These are phyloP conservation scores for Pelusios castaneus DNA, from an alignment of 2,113 vertebrate genomes.

Conservation along the genomic window DNA sequence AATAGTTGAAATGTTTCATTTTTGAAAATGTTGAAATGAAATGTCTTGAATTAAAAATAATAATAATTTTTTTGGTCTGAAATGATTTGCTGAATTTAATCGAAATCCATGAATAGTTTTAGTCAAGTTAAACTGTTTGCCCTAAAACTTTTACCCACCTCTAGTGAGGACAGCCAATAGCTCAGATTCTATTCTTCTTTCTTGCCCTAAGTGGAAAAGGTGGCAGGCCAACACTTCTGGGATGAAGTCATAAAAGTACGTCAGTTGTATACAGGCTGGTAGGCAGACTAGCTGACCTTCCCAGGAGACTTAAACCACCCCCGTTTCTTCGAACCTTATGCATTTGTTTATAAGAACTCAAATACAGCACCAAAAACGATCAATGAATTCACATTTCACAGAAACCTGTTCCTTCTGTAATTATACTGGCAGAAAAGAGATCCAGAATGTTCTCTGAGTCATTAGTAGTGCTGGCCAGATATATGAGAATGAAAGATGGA, in stretches of 20 bases:
- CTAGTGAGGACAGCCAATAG: conserved; percentile 39
- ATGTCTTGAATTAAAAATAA: neutral
- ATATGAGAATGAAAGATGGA: neutral
- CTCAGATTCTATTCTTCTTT: neutral
- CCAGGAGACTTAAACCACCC: conserved; percentile 47
- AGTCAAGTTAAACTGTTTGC: neutral
- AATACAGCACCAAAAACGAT: conserved; percentile 44
- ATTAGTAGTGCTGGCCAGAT: neutral
- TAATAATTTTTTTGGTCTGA: neutral
- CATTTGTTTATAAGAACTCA: conserved; percentile 33
- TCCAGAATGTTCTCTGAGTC: neutral
- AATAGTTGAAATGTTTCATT: neutral
- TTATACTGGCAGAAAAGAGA: neutral
- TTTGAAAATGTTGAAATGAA: neutral
- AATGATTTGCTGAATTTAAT: neutral
- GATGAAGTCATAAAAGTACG: neutral
- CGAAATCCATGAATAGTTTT: neutral
- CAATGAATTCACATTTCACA: conserved; percentile 63
- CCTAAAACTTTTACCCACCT: neutral
- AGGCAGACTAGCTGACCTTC: conserved; percentile 52
- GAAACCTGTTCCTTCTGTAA: conserved; percentile 18
- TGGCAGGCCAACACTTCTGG: neutral
- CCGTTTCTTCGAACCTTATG: conserved; percentile 5
- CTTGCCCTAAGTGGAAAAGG: neutral
- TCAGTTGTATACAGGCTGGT: neutral